Base-by-base conservation (phyloP, 2,888 invertebrate species). In the Teinopalpus imperialis region DNA sequence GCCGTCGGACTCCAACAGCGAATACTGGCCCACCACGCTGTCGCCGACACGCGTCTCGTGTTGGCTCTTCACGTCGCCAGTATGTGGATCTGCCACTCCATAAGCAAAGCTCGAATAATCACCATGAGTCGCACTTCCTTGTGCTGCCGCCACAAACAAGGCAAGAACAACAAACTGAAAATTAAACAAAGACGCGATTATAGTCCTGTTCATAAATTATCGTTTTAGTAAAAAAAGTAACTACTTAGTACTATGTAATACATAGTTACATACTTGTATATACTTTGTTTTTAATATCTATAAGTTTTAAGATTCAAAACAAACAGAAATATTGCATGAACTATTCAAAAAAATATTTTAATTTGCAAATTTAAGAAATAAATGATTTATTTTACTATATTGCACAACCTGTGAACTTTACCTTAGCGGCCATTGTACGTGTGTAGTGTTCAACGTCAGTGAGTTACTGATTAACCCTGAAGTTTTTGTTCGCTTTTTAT, bases 11-110 rank as follows among this genome's bases (percentile, higher is more conserved):
- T 91, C 72, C 77, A 92, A 66, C 41, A 87, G 76, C 1, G 86
- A 86, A 78, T 87, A 87, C 54, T 86, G 87, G 50, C 87, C 87
- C 53, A 90, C 90, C 30, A 92, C 92, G 56, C 88, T 89, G 74
- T 92, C 92, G n/a, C 92, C 92, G 52, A 85, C 79, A 49, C 92
- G 91, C 48, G 90, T 90, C 81, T 92, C 92, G 53, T 90, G 90
- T 75, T 92, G 92, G 75, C 78, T 81, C 76, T 87, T 87, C 53
- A 83, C 81, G 57, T 87, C 87, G 26, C 87, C 87, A 65, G 87
- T 87, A 72, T 86, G 78, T 16, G 87, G 87, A 70, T 87, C 87
- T 20, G 81, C 71, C 42, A 87, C 87, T 29, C 83, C 83, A 58
- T 87, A 87, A 3, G 86, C 81, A 76, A 85, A 87, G 73, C 81